A percentile compares a stretch with the other conserved stretches of the same genome.
These are phyloP conservation scores for Aradus depressus DNA, from an alignment of 2,888 invertebrate species.

Conservation along the genomic window DNA sequence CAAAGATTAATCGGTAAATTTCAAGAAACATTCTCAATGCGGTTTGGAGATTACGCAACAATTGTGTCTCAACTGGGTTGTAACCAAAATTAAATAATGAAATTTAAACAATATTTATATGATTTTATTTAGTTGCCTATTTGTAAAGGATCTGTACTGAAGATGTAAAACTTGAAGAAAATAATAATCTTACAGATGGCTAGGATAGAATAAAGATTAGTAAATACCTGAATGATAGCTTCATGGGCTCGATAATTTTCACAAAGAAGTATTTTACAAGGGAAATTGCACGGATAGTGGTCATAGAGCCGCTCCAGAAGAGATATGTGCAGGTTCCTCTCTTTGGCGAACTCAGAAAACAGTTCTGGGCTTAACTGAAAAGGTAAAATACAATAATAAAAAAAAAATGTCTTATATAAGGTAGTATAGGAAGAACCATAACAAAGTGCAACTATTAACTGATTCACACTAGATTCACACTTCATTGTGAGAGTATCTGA, in stretches of 20 bases:
- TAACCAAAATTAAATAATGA: background rate
- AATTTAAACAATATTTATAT: no score
- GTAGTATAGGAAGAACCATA: no score
- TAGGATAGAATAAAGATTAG: no score
- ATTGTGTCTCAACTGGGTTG: no score
- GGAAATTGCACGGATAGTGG: constrained; percentile 58
- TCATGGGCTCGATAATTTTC: constrained; percentile 76
- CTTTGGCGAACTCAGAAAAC: constrained; percentile 60
- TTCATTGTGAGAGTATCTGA: no score
- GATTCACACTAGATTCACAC: no score
- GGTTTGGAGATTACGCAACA: no score
- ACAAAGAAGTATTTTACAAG: constrained; percentile 66
- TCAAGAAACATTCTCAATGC: no score
- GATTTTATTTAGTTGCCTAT: no score
- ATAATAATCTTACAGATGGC: background rate
- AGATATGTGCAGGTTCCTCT: constrained; percentile 58
- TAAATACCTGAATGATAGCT: constrained; percentile 53
- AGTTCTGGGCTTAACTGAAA: constrained; percentile 68
- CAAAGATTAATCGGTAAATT: no score
- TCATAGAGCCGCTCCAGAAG: constrained; percentile 66
- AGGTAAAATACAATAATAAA: background rate
- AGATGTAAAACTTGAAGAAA: background rate
- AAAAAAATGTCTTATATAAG: background rate
- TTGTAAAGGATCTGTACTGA: no score
- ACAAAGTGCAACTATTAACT: no score